phyloP scores from a whole-genome alignment of 2,888 invertebrate genomes.

The Drosophila histrio region DNA sequence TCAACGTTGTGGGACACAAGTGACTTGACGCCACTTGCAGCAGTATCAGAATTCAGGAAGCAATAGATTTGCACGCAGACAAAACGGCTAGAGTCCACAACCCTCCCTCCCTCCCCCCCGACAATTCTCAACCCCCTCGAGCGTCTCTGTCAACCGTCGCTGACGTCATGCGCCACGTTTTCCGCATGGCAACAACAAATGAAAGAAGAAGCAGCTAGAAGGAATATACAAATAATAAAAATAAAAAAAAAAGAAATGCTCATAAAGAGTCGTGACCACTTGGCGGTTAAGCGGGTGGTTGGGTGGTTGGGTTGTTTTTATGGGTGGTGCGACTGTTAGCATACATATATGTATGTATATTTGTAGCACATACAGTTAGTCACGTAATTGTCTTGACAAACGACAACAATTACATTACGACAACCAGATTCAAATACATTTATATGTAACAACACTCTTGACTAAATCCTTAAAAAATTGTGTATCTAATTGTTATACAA shows the following conservation, averaged over 20 bases:
- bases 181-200: slow-evolving; percentile 60
- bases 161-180: slow-evolving; percentile 38
- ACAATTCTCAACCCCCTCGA: not conserved
- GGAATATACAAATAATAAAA: not conserved
- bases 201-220: not conserved
- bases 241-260: not conserved
- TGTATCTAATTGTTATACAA: too few species aligned
- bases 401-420: too few species aligned
- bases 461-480: too few species aligned
- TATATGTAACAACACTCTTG: too few species aligned
- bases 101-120: not conserved
- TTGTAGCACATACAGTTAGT: too few species aligned
- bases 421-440: too few species aligned
- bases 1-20: slow-evolving; percentile 42
- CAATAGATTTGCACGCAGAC: slow-evolving; percentile 69
- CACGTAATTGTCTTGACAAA: too few species aligned
- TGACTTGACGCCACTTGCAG: slow-evolving; percentile 43
- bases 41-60: slow-evolving; percentile 77
- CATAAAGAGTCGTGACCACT: slow-evolving; percentile 14
- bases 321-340: not conserved
- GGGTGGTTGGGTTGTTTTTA: not conserved
- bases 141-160: not conserved
- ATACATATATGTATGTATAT: not conserved
- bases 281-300: not conserved
- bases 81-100: not conserved